A percentile compares a stretch with the other conserved stretches of the same genome.
phyloP scores from a whole-genome alignment of 2,888 invertebrate genomes.

The Oeneis ivallda region DNA sequence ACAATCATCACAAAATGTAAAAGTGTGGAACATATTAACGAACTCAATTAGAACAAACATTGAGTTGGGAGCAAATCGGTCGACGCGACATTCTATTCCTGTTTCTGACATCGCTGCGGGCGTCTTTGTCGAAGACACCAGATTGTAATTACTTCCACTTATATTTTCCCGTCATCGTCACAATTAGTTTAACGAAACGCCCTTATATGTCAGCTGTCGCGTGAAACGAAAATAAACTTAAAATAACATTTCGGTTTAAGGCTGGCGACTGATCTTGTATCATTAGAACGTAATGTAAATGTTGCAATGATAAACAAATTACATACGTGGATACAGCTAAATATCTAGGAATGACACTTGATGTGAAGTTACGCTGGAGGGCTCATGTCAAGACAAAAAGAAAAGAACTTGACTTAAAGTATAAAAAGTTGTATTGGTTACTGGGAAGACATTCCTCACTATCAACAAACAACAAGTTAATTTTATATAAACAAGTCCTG shows the following conservation, averaged over 20 bases:
- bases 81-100: slow-evolving; percentile 70
- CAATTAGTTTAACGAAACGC: slow-evolving; percentile 48
- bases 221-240: slow-evolving; percentile 44
- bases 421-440: too few species aligned
- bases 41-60: slow-evolving; percentile 40
- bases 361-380: too few species aligned
- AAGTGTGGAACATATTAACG: slow-evolving; percentile 14
- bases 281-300: too few species aligned
- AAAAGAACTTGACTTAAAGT: too few species aligned
- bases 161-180: slow-evolving; percentile 59
- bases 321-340: too few species aligned
- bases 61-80: slow-evolving; percentile 45
- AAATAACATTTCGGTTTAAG: slow-evolving; percentile 23
- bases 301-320: too few species aligned
- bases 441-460: too few species aligned
- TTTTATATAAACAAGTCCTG: too few species aligned
- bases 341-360: too few species aligned
- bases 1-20: slow-evolving; percentile 5
- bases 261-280: too few species aligned
- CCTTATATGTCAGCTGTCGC: slow-evolving; percentile 43
- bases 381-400: too few species aligned
- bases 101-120: slow-evolving; percentile 66
- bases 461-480: too few species aligned
- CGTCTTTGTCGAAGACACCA: slow-evolving; percentile 67
- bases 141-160: slow-evolving; percentile 71